Conservation (phyloP, 2,888 invertebrate species). For the Eristalinus sepulchralis region DNA sequence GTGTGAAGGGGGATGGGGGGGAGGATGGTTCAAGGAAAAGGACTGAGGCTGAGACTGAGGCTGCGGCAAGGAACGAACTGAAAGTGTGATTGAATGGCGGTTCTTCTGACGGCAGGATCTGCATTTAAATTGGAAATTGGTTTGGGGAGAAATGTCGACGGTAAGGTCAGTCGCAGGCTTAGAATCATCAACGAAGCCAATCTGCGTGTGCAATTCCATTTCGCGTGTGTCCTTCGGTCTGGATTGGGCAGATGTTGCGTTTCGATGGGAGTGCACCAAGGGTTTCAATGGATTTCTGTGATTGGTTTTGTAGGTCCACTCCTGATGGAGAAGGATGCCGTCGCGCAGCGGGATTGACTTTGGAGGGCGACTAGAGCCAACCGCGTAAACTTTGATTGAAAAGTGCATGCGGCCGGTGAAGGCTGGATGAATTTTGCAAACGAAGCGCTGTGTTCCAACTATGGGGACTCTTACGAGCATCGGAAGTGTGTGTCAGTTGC, state of each 20-base stretch:
- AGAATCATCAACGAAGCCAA: conserved; percentile 31
- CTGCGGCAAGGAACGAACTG: conserved; percentile 15
- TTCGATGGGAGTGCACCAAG: not conserved
- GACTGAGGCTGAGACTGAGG: not conserved
- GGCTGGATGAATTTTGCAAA: not conserved
- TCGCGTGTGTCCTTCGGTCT: conserved; percentile 10
- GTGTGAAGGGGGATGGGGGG: not conserved
- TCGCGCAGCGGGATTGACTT: not conserved
- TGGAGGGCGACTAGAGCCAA: not conserved
- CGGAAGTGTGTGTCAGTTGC: not conserved
- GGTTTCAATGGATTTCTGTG: conserved; percentile 47
- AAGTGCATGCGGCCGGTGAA: not conserved
- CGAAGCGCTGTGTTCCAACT: no score
- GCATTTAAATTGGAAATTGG: conserved; percentile 68
- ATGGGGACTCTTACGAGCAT: no score
- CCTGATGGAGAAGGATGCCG: not conserved
- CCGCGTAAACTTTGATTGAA: not conserved
- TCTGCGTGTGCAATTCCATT: conserved; percentile 46
- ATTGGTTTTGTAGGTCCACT: conserved; percentile 46
- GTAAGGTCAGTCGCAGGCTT: not conserved
- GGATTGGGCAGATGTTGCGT: conserved; percentile 43
- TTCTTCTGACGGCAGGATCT: conserved; percentile 46
- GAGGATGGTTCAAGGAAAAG: not conserved
- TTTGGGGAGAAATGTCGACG: not conserved
- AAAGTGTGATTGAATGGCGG: conserved; percentile 45